A percentile compares a stretch with the other conserved stretches of the same genome.
These are phyloP conservation scores for Diaperis boleti DNA, from an alignment of 2,888 invertebrate genomes.

Conservation along the genomic window DNA sequence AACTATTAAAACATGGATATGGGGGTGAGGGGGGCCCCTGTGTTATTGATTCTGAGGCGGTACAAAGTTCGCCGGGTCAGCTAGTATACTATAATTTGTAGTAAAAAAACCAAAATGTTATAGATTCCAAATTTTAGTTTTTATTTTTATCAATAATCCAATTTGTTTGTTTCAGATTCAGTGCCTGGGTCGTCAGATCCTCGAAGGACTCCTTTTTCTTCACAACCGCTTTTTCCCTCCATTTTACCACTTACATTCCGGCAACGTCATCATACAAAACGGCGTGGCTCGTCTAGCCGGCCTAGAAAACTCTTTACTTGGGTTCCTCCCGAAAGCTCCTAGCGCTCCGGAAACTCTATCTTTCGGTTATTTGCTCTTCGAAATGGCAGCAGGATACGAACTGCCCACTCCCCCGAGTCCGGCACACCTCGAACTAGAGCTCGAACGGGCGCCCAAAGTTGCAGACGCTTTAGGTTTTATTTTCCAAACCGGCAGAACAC, in stretches of 20 bases:
- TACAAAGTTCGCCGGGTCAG: no score
- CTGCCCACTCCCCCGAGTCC: conserved; percentile 81
- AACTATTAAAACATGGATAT: no score
- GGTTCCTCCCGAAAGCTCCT: conserved; percentile 73
- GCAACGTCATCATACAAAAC: conserved; percentile 92
- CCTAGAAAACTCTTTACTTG: conserved; percentile 86
- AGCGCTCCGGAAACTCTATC: conserved; percentile 75
- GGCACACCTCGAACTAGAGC: conserved; percentile 77
- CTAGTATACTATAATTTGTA: no score
- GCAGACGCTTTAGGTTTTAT: conserved; percentile 83
- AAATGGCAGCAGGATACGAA: conserved; percentile 91
- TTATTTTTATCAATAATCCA: no score
- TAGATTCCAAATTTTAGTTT: no score
- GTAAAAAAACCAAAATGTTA: no score
- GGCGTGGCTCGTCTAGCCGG: conserved; percentile 91
- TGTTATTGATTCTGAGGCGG: no score
- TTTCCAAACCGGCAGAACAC: conserved; percentile 78
- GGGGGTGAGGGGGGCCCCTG: no score
- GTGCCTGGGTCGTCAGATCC: conserved; percentile 86
- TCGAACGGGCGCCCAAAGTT: conserved; percentile 80
- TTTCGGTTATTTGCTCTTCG: conserved; percentile 89
- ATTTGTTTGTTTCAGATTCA: conserved; percentile 74
- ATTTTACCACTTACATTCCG: conserved; percentile 88
- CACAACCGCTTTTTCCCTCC: conserved; percentile 90
- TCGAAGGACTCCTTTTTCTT: conserved; percentile 88